phyloP scores from a whole-genome alignment of 2,797 vertebrate genomes.

The Malurus splendens region DNA sequence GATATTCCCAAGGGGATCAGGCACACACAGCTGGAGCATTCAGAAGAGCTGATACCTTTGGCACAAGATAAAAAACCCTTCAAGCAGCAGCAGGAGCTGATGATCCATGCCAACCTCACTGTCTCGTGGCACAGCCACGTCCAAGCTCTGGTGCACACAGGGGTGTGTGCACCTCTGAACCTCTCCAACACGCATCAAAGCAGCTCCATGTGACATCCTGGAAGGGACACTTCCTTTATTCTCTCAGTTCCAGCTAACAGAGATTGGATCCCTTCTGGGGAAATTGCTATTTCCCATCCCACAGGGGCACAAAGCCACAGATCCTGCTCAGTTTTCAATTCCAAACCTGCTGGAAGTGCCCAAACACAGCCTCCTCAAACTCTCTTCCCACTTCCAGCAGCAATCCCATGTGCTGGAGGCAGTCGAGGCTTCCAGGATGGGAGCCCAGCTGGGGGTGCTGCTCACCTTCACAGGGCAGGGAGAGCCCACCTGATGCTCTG shows the following conservation, averaged over 20 bases:
- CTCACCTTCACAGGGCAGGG: neutral
- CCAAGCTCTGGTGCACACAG: neutral
- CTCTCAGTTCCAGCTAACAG: neutral
- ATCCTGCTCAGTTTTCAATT: fast-evolving
- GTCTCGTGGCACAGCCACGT: neutral
- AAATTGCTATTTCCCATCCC: neutral
- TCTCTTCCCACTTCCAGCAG: neutral
- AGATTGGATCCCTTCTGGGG: fast-evolving
- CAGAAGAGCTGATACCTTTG: neutral
- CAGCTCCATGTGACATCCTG: fast-evolving
- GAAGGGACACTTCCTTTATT: fast-evolving
- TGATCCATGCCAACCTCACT: fast-evolving
- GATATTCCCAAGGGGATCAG: fast-evolving
- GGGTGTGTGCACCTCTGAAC: neutral
- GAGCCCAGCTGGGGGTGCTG: neutral
- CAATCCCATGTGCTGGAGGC: neutral
- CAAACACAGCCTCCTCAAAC: fast-evolving
- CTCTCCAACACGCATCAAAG: fast-evolving
- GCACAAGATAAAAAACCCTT: fast-evolving
- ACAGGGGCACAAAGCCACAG: neutral
- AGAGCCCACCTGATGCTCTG: neutral
- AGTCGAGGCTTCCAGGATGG: fast-evolving
- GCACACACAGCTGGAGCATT: fast-evolving
- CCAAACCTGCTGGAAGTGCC: neutral
- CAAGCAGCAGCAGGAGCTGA: neutral